Evolutionary conservation across 2,797 vertebrate species (phyloP).

Genomic region (Diglossa cyanea): DNA sequence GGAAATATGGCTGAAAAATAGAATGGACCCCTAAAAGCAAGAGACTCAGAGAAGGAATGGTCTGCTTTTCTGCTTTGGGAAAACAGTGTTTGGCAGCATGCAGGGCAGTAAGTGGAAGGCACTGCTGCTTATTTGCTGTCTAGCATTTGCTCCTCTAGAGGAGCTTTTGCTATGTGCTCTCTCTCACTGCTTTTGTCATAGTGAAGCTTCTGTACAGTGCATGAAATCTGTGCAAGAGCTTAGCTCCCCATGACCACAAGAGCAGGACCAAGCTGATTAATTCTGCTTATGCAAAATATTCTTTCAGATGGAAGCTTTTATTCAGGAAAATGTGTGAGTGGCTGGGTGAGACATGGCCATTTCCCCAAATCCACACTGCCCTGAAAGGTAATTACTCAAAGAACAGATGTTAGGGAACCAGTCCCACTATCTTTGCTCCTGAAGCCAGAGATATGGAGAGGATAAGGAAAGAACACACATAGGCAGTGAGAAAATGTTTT

Average conservation of each 20-base stretch:
- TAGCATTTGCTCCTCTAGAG: neutral
- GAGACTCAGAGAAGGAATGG: neutral
- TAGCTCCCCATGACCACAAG: neutral
- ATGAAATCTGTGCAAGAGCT: neutral
- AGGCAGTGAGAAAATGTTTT: neutral
- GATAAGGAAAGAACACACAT: neutral
- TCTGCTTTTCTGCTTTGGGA: neutral
- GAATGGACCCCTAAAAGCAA: neutral
- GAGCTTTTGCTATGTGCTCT: neutral
- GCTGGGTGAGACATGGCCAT: neutral
- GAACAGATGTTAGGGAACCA: neutral
- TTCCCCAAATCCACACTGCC: neutral
- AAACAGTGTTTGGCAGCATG: neutral
- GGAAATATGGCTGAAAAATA: neutral
- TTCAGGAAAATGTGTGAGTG: neutral
- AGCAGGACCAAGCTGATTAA: neutral
- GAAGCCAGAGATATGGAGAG: neutral
- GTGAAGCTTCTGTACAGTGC: accelerated
- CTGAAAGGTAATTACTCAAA: neutral
- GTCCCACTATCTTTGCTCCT: neutral
- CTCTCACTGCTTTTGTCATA: neutral
- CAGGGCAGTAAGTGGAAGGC: neutral
- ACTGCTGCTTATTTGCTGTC: neutral
- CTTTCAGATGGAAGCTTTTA: neutral
- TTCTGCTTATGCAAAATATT: neutral